Conservation (phyloP, 1,140 invertebrate species). For the Cyclina sinensis region DNA sequence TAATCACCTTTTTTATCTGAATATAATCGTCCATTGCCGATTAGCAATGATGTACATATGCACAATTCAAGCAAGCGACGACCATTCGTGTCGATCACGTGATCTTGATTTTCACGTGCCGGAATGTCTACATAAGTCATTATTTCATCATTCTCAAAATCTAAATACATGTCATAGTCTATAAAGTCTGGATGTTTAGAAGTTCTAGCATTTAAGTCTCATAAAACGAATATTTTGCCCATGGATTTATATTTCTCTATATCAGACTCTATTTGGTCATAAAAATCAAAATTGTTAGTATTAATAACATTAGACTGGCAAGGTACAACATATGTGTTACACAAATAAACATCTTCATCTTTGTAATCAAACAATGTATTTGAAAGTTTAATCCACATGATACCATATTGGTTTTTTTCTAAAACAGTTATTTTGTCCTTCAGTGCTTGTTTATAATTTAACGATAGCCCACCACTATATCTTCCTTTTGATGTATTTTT, state of each 20-base stretch:
- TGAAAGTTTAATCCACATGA: not conserved
- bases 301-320: not conserved
- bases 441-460: not conserved
- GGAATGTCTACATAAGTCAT: not conserved
- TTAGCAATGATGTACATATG: not conserved
- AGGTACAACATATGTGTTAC: slow-evolving; percentile 20
- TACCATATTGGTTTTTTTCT: slow-evolving; percentile 5
- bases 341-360: slow-evolving; percentile 18
- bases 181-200: not conserved
- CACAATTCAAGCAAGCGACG: slow-evolving; percentile 12
- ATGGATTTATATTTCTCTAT: slow-evolving; percentile 13
- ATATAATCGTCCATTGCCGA: not conserved
- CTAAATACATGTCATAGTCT: not conserved
- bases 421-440: not conserved
- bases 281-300: slow-evolving; percentile 13
- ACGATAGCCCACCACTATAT: not conserved
- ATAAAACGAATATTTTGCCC: not conserved
- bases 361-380: slow-evolving; percentile 1
- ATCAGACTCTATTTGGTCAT: slow-evolving; percentile 4
- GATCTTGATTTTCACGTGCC: slow-evolving; percentile 28
- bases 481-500: not conserved
- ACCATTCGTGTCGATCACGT: slow-evolving; percentile 34
- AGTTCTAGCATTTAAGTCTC: not conserved
- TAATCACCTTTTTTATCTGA: not conserved
- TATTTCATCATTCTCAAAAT: not conserved